These are phyloP conservation scores for Drosophila guanche DNA, from an alignment of 1,140 invertebrate species.

Conservation along the genomic window DNA sequence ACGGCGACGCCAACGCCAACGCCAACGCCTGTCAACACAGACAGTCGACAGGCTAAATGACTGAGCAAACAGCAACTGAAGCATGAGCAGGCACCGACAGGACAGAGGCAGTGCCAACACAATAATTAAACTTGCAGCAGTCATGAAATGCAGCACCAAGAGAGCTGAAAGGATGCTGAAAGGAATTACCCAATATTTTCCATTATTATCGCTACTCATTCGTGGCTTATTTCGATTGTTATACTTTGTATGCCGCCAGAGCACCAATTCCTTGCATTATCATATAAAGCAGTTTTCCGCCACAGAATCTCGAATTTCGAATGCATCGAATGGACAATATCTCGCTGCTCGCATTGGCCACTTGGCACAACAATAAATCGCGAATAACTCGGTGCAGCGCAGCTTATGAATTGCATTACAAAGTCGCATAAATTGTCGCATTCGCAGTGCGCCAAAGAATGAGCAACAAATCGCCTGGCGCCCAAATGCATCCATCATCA, in stretches of 20 bases:
- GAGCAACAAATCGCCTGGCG: slow-evolving; percentile 74
- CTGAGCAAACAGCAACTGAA: slow-evolving; percentile 65
- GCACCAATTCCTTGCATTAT: slow-evolving; percentile 45
- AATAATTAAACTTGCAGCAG: slow-evolving; percentile 72
- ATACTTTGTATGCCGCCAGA: background rate
- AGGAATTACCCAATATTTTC: background rate
- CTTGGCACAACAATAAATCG: slow-evolving; percentile 67
- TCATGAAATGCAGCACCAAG: slow-evolving; percentile 5
- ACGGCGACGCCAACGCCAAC: slow-evolving; percentile 37
- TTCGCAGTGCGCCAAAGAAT: slow-evolving; percentile 58
- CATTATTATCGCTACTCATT: too few relatives aligned
- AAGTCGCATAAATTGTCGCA: slow-evolving; percentile 68
- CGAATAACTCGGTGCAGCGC: slow-evolving; percentile 32
- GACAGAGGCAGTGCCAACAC: slow-evolving; percentile 26
- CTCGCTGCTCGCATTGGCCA: slow-evolving; percentile 49
- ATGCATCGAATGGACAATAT: slow-evolving; percentile 31
- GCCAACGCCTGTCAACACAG: slow-evolving; percentile 61
- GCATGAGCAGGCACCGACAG: slow-evolving; percentile 8
- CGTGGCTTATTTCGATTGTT: too few relatives aligned
- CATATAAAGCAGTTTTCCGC: slow-evolving; percentile 56
- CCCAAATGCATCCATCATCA: slow-evolving; percentile 66
- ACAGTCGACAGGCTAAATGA: slow-evolving; percentile 64
- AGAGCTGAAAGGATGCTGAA: slow-evolving; percentile 5
- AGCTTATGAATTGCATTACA: slow-evolving; percentile 78
- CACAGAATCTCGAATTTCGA: background rate